phyloP scores from a whole-genome alignment of 1,140 invertebrate genomes.

The Acromyrmex charruanus region DNA sequence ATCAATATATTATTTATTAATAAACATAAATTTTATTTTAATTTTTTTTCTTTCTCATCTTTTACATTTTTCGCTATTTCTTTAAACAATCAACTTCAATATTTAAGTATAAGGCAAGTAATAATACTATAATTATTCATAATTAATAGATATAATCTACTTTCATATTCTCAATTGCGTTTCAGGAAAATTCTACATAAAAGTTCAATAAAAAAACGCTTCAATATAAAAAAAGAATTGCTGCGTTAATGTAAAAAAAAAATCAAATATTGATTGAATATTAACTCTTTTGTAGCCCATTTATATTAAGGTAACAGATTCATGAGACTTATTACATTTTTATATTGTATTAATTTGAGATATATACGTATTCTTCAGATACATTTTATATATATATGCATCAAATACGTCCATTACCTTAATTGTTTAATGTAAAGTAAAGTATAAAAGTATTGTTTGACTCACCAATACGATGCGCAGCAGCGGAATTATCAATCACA shows the following conservation, averaged over 20 bases:
- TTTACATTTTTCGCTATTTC: not conserved
- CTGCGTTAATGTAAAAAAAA: too few species aligned
- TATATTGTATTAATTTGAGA: not conserved
- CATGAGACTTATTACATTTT: not conserved
- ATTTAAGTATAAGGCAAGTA: not conserved
- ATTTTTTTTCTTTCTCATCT: not conserved
- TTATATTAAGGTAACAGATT: not conserved
- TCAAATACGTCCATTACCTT: too few species aligned
- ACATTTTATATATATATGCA: not conserved
- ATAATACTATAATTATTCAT: not conserved
- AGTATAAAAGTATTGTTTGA: not conserved
- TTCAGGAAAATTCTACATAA: not conserved
- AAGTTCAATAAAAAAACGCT: not conserved
- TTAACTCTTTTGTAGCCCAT: not conserved
- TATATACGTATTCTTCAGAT: too few species aligned
- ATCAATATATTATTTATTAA: not conserved
- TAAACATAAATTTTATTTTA: conserved; percentile 10
- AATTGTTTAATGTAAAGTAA: not conserved
- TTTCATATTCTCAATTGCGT: not conserved
- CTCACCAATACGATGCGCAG: not conserved
- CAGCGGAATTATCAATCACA: not conserved
- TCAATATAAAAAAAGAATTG: not conserved
- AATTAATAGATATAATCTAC: not conserved
- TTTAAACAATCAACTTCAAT: not conserved
- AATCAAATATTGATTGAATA: not conserved